Percentiles rank a stretch among this genome's conserved stretches.
Evolutionary conservation across 2,888 invertebrate genomes (phyloP).

Genomic region (Itoplectis maculator): DNA sequence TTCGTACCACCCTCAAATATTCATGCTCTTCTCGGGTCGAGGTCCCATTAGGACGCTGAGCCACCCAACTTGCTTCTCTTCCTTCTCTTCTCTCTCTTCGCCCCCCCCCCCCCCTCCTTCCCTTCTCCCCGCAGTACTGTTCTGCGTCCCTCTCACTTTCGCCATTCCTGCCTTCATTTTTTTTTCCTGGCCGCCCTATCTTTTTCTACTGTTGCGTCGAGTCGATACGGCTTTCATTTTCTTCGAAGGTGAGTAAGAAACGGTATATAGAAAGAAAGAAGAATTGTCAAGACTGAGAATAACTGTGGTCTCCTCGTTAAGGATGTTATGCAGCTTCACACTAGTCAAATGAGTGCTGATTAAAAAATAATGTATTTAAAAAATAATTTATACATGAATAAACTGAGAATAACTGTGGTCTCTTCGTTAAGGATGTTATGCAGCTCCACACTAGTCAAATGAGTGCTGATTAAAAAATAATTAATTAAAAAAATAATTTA

Average conservation of each 20-base stretch:
- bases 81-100: slow-evolving; percentile 6
- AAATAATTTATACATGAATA: too few relatives aligned
- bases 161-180: slow-evolving; percentile 40
- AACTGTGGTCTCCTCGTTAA: background rate
- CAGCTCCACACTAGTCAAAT: too few relatives aligned
- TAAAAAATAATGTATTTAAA: too few relatives aligned
- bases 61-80: slow-evolving; percentile 49
- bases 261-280: background rate
- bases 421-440: too few relatives aligned
- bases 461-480: too few relatives aligned
- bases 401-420: too few relatives aligned
- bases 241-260: slow-evolving; percentile 14
- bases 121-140: too few relatives aligned
- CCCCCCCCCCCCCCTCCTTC: background rate
- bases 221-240: slow-evolving; percentile 10
- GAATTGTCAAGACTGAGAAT: background rate
- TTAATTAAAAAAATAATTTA: too few relatives aligned
- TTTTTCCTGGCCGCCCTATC: background rate
- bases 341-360: too few relatives aligned
- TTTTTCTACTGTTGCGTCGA: slow-evolving; percentile 32
- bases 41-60: slow-evolving; percentile 54
- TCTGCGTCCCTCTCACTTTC: background rate
- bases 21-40: slow-evolving; percentile 58
- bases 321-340: too few relatives aligned
- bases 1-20: slow-evolving; percentile 59